Base-by-base conservation (phyloP, 1,140 invertebrate species). In the Zaprionus africanus region DNA sequence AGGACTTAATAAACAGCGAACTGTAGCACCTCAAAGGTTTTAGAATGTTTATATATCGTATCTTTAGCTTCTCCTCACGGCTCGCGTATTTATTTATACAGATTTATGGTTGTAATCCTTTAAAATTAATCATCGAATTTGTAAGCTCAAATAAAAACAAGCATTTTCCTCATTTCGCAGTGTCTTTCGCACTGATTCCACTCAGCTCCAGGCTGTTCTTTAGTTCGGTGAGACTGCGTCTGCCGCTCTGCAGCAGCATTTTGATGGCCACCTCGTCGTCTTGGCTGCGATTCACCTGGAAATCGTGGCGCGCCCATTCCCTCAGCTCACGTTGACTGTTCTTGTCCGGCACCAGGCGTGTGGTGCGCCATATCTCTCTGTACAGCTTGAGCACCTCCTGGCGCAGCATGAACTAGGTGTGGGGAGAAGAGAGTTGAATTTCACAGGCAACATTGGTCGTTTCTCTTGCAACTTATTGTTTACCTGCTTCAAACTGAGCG, bases 311-410 rank as follows among this genome's bases (percentile, higher is more conserved):
- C 1, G 95, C 95, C 96, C 96, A 97, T 70, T 95, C 93, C 66
- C 93, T 94, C 24, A 97, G 92, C 82, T 97, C 96, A 11, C 92
- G 78, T 78, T 94, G 93, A 63, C 95, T 95, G 1, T 79, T 91
- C 79, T 94, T 92, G 91, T 96, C 95, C 2, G 95, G 94, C 9
- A 97, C 94, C 90, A 95, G 91, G 75, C 93, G 94, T 63, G 96
- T 94, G 19, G 95, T 94, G 60, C 94, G 94, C 68, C 97, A 95
- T 64, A 97, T 95, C 43, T 95, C 94, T 70, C 95, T 93, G 81
- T 97, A 97, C 1, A 97, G 90, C 83, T 95, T 96, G n/a, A 96
- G 88, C 4, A 97, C 96, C 93, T 97, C 95, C 93, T 95, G 94
- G 51, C 95, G 94, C 24, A 96, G 92, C 84, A 97, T 94, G 93